Evolutionary conservation across 2,797 vertebrate species (phyloP).

Genomic region (Sebastolobus altivelis): DNA sequence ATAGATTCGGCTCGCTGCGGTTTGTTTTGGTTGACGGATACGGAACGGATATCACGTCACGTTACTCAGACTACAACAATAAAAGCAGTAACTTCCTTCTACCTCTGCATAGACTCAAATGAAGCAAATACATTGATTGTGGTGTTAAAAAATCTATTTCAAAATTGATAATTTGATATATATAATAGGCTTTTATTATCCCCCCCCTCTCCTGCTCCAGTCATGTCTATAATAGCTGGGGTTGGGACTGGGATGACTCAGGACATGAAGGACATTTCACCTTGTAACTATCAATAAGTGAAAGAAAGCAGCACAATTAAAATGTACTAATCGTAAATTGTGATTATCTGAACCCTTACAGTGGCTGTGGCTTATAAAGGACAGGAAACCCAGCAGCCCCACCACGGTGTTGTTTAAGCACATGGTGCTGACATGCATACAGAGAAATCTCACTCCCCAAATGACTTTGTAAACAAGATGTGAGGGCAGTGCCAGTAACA

Average conservation of each 20-base stretch:
- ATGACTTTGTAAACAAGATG: conserved; percentile 84
- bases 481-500: conserved; percentile 74
- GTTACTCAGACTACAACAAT: too few relatives aligned
- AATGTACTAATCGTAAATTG: conserved; percentile 5
- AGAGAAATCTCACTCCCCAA: conserved; percentile 64
- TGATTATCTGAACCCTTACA: not conserved
- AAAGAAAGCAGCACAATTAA: not conserved
- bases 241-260: not conserved
- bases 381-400: not conserved
- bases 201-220: not conserved
- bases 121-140: too few relatives aligned
- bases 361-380: not conserved
- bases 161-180: too few relatives aligned
- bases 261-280: not conserved
- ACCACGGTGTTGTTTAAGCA: conserved; percentile 33
- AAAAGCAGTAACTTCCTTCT: too few relatives aligned
- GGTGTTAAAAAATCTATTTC: too few relatives aligned
- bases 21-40: too few relatives aligned
- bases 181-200: not conserved
- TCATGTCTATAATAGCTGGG: not conserved
- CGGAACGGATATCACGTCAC: too few relatives aligned
- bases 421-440: conserved; percentile 65
- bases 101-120: too few relatives aligned
- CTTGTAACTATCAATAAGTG: not conserved
- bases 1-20: too few relatives aligned